Evolutionary conservation across 2,888 invertebrate species (phyloP).

Genomic region (Hipparchia sbordonii): DNA sequence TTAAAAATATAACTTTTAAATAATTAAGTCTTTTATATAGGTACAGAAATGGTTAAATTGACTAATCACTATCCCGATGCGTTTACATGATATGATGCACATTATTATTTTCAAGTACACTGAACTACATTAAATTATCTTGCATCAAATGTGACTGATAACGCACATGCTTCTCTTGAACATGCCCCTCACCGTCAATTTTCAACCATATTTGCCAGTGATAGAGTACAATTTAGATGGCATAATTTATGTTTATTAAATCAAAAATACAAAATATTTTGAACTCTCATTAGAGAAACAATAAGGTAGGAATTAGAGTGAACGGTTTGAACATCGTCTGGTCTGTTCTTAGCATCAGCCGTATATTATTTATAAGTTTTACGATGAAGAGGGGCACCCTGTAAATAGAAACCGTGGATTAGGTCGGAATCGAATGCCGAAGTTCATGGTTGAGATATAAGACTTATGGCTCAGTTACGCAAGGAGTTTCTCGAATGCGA

Average conservation of each 20-base stretch:
- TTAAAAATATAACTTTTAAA: too few species aligned
- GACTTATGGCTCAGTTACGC: background rate
- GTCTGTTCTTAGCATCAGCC: conserved; percentile 18
- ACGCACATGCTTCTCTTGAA: conserved; percentile 15
- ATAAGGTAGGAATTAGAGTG: conserved; percentile 21
- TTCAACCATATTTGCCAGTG: background rate
- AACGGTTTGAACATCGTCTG: conserved; percentile 2
- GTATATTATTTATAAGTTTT: conserved; percentile 65
- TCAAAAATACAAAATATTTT: background rate
- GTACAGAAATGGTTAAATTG: background rate
- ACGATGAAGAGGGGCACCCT: conserved; percentile 49
- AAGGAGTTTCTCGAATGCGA: too few species aligned
- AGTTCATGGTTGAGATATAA: conserved; percentile 52
- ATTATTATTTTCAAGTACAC: conserved; percentile 40
- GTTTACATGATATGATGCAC: conserved; percentile 10
- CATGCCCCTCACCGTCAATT: background rate
- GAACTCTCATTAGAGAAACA: background rate
- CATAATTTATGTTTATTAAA: background rate
- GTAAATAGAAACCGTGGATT: conserved; percentile 52
- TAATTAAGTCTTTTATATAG: too few species aligned
- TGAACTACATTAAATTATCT: conserved; percentile 36
- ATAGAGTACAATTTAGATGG: conserved; percentile 17
- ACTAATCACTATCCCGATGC: background rate
- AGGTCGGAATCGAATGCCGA: conserved; percentile 47
- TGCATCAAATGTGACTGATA: conserved; percentile 32